Base-by-base conservation (phyloP, 1,140 invertebrate genomes). In the Drosophila guanche region DNA sequence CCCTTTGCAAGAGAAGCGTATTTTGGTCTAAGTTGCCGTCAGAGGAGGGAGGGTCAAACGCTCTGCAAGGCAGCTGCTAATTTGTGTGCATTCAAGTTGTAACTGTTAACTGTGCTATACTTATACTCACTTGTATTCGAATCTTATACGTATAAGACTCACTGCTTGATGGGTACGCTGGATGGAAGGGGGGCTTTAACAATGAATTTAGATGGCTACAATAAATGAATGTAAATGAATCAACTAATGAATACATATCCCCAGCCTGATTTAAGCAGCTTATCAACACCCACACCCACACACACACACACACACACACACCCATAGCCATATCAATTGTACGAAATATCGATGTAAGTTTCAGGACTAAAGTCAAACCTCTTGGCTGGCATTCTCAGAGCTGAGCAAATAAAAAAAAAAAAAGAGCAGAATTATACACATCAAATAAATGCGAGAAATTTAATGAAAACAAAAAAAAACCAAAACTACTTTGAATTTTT, bases 81-180 rank as follows among this genome's bases (percentile, higher is more conserved):
- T 69, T 55, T 60, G 54, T 72, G 70, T 80, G 65, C 68, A 70
- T 88, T 88, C 53, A 57, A 79, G 42, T 63, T 84, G 68, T 80
- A 84, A 62, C 73, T 85, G 76, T 85, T 80, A 84, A 62, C 73
- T 85, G 76, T 85, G 79, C 79, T 84, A 84, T 84, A 20, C 16
- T 20, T 20, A 68, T 79, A 85, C 81, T 86, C 80, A 74, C 66
- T 70, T 77, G 66, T 85, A 76, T 79, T 62, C 76, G 71, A 51
- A 76, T 75, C 72, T 77, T 77, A 72, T 67, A 40, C 60, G 67
- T 81, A 69, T 14, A 62, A 74, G 73, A 71, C 68, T 73, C 81
- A 20, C 16, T 58, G 75, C 80, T 84, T 76, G 52, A 45, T 50
- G 51, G 8, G 14, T 16, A 55, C 45, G 50, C 16, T 20, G 16